phyloP scores from a whole-genome alignment of 2,113 vertebrate genomes.

The Butorides virescens region DNA sequence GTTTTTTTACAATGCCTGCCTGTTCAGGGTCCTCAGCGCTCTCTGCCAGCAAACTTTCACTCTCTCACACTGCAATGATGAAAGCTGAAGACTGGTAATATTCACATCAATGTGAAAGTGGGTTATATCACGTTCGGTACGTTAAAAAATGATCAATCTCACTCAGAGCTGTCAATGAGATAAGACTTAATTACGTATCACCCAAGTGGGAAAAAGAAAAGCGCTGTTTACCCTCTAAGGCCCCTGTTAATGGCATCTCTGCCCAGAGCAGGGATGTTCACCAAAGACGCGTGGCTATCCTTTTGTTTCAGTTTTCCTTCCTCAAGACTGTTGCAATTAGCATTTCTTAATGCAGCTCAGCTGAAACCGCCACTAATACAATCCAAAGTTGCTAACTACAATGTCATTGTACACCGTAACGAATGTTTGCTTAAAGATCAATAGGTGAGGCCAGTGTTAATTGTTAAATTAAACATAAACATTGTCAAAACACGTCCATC shows the following conservation, averaged over 20 bases:
- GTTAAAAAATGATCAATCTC: constrained; percentile 16
- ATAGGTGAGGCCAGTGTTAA: constrained; percentile 55
- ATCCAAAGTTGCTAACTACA: constrained; percentile 36
- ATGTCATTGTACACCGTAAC: constrained; percentile 19
- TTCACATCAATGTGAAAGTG: background rate
- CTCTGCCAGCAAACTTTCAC: background rate
- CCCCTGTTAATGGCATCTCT: background rate
- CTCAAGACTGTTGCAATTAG: constrained; percentile 32
- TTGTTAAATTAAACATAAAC: constrained; percentile 59
- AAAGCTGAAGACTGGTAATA: background rate
- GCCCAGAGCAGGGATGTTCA: background rate
- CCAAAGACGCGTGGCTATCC: background rate
- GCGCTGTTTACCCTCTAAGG: background rate
- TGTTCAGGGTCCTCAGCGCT: background rate
- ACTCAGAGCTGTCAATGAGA: background rate
- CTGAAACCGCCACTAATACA: constrained; percentile 2
- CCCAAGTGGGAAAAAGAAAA: background rate
- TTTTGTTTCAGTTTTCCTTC: constrained; percentile 31
- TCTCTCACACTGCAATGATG: background rate
- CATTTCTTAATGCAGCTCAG: constrained; percentile 35
- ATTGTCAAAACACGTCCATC: constrained; percentile 48
- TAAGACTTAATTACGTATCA: background rate
- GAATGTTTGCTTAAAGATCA: constrained; percentile 58
- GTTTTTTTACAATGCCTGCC: background rate
- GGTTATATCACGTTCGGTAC: background rate